These are phyloP conservation scores for Sebastes wilsoni DNA, from an alignment of 2,797 vertebrate genomes.

Conservation along the genomic window DNA sequence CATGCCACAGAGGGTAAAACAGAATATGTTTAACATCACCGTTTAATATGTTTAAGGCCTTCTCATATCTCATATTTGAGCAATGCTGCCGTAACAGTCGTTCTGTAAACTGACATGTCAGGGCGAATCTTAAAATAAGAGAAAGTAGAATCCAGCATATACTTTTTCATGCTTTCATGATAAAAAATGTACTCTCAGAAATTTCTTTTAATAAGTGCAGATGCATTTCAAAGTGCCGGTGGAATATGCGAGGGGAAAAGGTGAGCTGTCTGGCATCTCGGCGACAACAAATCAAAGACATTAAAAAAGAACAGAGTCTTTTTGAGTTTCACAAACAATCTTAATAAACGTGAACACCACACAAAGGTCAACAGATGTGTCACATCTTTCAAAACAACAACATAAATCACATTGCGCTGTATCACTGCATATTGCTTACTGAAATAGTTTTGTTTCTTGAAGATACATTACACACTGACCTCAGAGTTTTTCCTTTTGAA, in stretches of 20 bases:
- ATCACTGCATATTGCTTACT: background rate
- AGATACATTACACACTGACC: background rate
- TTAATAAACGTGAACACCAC: conserved; percentile 3
- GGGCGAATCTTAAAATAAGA: background rate
- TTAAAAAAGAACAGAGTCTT: background rate
- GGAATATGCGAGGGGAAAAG: conserved; percentile 2
- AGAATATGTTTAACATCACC: background rate
- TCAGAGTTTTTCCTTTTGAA: background rate
- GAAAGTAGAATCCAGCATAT: background rate
- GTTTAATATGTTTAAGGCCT: background rate
- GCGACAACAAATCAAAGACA: conserved; percentile 25
- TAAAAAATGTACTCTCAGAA: background rate
- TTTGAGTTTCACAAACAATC: conserved; percentile 8
- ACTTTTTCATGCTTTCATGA: background rate
- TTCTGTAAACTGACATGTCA: background rate
- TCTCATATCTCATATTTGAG: background rate
- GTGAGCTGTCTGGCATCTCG: conserved; percentile 13
- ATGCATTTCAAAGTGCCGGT: conserved; percentile 13
- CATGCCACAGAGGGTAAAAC: background rate
- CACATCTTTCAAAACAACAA: conserved; percentile 28
- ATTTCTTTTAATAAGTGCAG: background rate
- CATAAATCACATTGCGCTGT: background rate
- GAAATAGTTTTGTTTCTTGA: background rate
- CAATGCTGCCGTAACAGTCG: background rate
- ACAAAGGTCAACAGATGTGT: conserved; percentile 12